Evolutionary conservation across 2,113 vertebrate genomes (phyloP), one percentile per base, ranked within the genome.

Genomic region (Caloenas nicobarica): DNA sequence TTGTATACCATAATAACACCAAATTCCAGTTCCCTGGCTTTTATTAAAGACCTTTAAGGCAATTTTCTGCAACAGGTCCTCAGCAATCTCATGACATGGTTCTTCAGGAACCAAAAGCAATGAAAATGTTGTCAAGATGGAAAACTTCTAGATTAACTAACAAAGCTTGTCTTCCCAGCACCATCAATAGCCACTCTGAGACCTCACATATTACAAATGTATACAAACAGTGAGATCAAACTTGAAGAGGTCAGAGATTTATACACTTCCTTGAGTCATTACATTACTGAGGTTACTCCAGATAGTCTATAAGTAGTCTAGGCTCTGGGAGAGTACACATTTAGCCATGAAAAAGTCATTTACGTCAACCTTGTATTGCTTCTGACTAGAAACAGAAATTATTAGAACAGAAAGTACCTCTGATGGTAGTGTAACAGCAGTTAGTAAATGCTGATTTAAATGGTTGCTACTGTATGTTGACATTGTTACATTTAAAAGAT

Each of bases 21-120:
- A 94, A 86, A 94, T 94, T 96, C 31, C 51, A 89, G 64, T 64
- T 94, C 13, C 72, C 66, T 46, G 44, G 11, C 7, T 83, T 95
- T 96, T 95, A 91, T 94, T 88, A 84, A 95, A 93, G 44, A 79
- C 57, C 71, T 94, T 93, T 89, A 79, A 96, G 93, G 87, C 88
- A 97, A 77, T 97, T 94, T 95, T 92, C 71, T 90, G 31, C 88
- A 74, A 90, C 85, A 90, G 38, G 88, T 96, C 70, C 88, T 93
- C 88, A 96, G 91, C 96, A 96, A 95, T 96, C 56, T 95, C 79
- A 91, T 77, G 86, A 72, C 68, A 95, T 58, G n/a, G 64, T 23
- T 60, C 80, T 91, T 95, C 77, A 96, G 79, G 66, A 95, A 9
- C 54, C 77, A 83, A 92, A 96, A 91, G 60, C 74, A 76, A 93